Base-by-base conservation (phyloP, 2,113 vertebrate species). In the Trematocara zebra region DNA sequence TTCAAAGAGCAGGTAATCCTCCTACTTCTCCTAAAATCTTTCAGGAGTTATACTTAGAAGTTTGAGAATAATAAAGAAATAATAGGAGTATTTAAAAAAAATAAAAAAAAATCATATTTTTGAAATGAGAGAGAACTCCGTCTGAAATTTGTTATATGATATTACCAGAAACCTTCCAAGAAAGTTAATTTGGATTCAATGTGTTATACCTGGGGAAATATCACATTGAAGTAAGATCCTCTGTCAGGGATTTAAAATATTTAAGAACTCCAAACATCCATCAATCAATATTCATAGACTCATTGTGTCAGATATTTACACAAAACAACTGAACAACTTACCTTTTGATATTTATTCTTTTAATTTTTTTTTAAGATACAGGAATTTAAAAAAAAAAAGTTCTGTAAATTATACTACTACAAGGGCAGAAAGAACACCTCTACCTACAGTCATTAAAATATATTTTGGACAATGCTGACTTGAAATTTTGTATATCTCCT, bases 1-100 rank as follows among this genome's bases (percentile, higher is more conserved):
- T 99, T 99, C 91, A 98, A 97, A 83, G 98, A 99, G 84, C 98
- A 99, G 98, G 99, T 99, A 92, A 86, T 8, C 44, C 9, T 76
- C 9, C 23, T 49, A 11, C 9, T 61, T 61, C 1, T 44, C 0
- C 17, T 35, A 5, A 64, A 64, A 64, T 61, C 57, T 61, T 35
- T 35, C 57, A 61, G 57, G 2, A 61, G 57, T 35, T 61, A 11
- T 61, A 61, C 2, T 35, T 64, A 64, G 31, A n/a, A 0, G 6
- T 35, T 64, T 64, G 9, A 59, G 56, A 59, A 59, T 31, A 31
- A 59, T 31, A 59, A 59, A 59, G 3, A 31, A 59, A 59, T 31
- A 17, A 67, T 1, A 67, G 11, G 18, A 67, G 61, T 67, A 67
- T 20, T 64, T 2, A 1, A 7, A 26, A 53, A 11, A 11, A 6